Base-by-base conservation (phyloP, 35 echinoderm and acorn worm genomes). In the Diadema setosum region DNA sequence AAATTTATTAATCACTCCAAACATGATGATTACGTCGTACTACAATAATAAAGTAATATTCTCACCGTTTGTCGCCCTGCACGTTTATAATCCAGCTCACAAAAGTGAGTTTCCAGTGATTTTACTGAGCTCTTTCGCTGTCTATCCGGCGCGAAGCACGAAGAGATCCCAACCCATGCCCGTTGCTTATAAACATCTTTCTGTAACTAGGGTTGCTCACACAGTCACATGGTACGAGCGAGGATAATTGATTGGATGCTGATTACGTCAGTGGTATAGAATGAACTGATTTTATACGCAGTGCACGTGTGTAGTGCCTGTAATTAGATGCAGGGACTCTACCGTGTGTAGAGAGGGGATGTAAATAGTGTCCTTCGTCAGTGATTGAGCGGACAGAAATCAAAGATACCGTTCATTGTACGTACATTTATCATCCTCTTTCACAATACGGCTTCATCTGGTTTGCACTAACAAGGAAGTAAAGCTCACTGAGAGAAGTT, bases 171-270 rank as follows among this genome's bases (percentile, higher is more conserved):
- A n/a, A n/a, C n/a, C 63, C 30, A 67, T 33, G 63, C 37, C 63
- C 63, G 63, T 67, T 67, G 63, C 63, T 67, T 67, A 67, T 67
- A 67, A 67, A 67, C 63, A 67, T 1, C 63, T 27, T 11, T 16
- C 58, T 67, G 63, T 67, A 67, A 67, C 63, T 67, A 67, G 63
- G 63, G 63, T 67, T 67, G 17, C 63, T 67, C 63, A 67, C 63
- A 67, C 63, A 34, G 63, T 67, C 63, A 67, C 63, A 67, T 67
- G 63, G 14, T 67, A 34, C 37, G 63, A 67, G 37, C 63, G 63
- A 9, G 63, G 63, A 67, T 67, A 67, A 67, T 67, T 67, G 63
- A 67, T 67, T 67, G 63, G 63, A 33, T 67, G 8, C 27, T 32
- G 63, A 16, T 67, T 67, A 67, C 63, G 63, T 67, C 63, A 67